Conservation (phyloP, 2,797 vertebrate genomes). For the Halcyon leucocephala region DNA sequence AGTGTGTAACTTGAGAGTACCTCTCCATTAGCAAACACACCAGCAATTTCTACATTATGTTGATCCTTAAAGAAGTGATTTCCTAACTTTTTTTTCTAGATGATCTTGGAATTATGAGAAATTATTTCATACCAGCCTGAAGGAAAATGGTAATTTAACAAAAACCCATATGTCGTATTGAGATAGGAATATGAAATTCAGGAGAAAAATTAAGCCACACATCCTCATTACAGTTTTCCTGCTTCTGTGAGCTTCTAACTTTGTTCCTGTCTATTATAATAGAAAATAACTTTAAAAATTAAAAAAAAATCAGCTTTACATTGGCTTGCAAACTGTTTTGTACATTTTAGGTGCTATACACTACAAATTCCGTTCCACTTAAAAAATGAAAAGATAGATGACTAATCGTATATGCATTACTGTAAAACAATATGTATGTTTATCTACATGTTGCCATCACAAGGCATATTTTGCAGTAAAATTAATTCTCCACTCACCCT, state of each 20-base stretch:
- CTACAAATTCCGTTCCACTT: not conserved
- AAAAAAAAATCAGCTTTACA: not conserved
- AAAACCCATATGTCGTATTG: not conserved
- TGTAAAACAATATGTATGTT: not conserved
- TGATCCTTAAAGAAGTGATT: not conserved
- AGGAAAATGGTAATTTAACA: not conserved
- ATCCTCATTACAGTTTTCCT: not conserved
- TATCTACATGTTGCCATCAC: not conserved
- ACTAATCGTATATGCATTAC: not conserved
- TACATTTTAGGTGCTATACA: not conserved
- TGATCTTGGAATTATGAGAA: not conserved
- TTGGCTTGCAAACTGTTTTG: not conserved
- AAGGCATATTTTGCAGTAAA: not conserved
- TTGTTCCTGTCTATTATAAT: not conserved
- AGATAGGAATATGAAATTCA: not conserved
- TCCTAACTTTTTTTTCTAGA: not conserved
- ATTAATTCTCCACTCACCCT: not conserved
- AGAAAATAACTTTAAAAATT: not conserved
- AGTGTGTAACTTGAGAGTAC: not conserved
- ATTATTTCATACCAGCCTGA: not conserved
- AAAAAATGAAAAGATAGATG: not conserved
- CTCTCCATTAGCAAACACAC: not conserved
- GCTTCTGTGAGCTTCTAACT: not conserved
- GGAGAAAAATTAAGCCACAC: not conserved
- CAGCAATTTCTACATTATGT: not conserved